Evolutionary conservation across 1,140 invertebrate genomes (phyloP), one percentile per base, ranked within the genome.

Genomic region (Zaprionus taronus): DNA sequence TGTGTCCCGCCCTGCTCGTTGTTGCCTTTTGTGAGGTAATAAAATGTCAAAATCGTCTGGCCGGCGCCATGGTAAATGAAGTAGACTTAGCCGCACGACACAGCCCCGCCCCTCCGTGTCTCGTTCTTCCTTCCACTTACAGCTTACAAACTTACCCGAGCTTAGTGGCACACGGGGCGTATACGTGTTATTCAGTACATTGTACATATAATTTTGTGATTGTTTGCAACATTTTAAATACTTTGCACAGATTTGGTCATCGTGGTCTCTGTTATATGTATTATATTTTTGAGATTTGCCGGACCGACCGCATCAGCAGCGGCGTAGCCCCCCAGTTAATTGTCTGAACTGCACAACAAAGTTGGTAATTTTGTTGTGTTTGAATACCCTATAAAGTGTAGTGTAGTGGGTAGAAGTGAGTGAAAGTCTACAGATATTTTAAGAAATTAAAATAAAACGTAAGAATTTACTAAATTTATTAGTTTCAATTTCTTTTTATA

Each of bases 41-140:
- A 82, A 82, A 82, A 82, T 82, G 80, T 80, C 78, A 82, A 74
- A 80, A 80, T 78, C 80, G 80, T 80, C 80, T 82, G 79, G 80
- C 36, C 78, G 80, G 78, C 80, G 80, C 80, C 80, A 67, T 65
- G 69, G 77, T 67, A 77, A 80, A 80, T 80, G 79, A 79, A 79
- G 79, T 74, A 79, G 76, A 78, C 34, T 73, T 64, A 57, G 63
- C 28, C 55, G 41, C 17, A 55, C 51, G 15, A 60, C 22, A 47
- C 24, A 31, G 24, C 17, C 7, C 12, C 15, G 22, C 26, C 1
- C 24, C 36, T 17, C 14, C 11, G 7, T 55, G 5, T n/a, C 15
- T n/a, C 47, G 12, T 12, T 4, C 57, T 15, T 0, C 15, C 28
- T 12, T 1, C 1, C 4, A 5, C 49, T n/a, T 17, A 17, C 36